phyloP scores from a whole-genome alignment of 2,113 vertebrate species.

The Gavia stellata region DNA sequence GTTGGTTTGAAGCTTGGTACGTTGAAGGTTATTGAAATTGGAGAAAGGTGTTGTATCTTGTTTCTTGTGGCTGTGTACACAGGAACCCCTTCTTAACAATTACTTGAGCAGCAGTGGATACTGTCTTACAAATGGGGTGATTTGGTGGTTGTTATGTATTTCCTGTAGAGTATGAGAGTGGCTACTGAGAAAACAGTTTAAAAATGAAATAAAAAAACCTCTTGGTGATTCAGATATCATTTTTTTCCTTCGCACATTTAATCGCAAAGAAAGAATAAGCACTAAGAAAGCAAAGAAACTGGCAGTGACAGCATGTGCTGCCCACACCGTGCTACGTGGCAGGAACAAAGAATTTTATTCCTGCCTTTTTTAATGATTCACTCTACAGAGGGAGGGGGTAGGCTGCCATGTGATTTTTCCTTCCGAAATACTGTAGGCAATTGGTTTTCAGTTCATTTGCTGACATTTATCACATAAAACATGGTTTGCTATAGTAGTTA shows the following conservation, averaged over 20 bases:
- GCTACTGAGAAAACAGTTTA: not conserved
- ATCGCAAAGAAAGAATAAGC: not conserved
- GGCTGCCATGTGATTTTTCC: constrained; percentile 7
- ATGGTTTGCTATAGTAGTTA: not conserved
- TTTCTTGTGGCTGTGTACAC: not conserved
- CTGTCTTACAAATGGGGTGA: not conserved
- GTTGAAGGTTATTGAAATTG: not conserved
- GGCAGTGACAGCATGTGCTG: constrained; percentile 12
- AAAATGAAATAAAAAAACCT: not conserved
- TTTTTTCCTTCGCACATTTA: constrained; percentile 4
- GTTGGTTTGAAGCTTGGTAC: not conserved
- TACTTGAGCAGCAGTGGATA: not conserved
- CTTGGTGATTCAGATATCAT: not conserved
- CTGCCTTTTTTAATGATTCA: constrained; percentile 7
- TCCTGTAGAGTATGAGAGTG: not conserved
- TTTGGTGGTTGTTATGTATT: not conserved
- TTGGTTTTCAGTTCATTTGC: constrained; percentile 10
- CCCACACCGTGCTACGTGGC: not conserved
- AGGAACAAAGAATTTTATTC: constrained; percentile 19
- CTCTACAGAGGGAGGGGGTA: not conserved
- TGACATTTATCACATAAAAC: constrained; percentile 18
- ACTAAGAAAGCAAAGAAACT: constrained; percentile 1
- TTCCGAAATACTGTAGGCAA: not conserved
- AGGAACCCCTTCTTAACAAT: not conserved
- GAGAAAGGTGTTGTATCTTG: not conserved